Base-by-base conservation (phyloP, 2,113 vertebrate genomes). In the Eubucco bourcierii region DNA sequence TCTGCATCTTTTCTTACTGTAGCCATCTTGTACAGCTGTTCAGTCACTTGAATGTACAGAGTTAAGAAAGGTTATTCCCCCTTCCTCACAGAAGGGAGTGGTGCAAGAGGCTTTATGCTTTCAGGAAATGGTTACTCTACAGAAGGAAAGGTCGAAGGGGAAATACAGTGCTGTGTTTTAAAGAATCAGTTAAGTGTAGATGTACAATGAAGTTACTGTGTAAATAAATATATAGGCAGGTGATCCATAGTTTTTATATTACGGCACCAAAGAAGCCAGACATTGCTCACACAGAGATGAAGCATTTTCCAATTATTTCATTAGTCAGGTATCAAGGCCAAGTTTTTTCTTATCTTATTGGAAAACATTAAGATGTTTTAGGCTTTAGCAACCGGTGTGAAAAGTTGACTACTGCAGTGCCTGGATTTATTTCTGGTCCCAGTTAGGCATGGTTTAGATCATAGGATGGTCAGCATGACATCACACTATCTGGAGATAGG, bases 401-500 rank as follows among this genome's bases (percentile, higher is more conserved):
- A 17, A 16, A 29, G 11, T 52, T 79, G 53, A 29, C 20, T 65
- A 13, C 33, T 61, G 53, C 63, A 74, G 64, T 82, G 37, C 56
- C 27, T 60, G 27, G 25, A 33, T 23, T 44, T 84, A 39, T 15
- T 81, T 90, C 44, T 55, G 82, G 70, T 59, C 31, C 34, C 31
- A 71, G 33, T 76, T 31, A 87, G 39, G 23, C 60, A 44, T 34
- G 33, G 25, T 73, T 87, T 64, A 60, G 58, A 15, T 81, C 23
- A 87, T 77, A 58, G 55, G 31, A 18, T 20, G 10, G 50, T 46
- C 56, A 58, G 33, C 29, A 50, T 28, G 74, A 58, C 47, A 55
- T 17, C 1, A 0, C 44, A n/a, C 65, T 41, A 15, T 6, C 41
- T 61, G 60, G 41, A 83, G 67, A 37, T 27, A 50, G 0, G 0